phyloP scores from a whole-genome alignment of 2,113 vertebrate species.

The Clarias gariepinus region DNA sequence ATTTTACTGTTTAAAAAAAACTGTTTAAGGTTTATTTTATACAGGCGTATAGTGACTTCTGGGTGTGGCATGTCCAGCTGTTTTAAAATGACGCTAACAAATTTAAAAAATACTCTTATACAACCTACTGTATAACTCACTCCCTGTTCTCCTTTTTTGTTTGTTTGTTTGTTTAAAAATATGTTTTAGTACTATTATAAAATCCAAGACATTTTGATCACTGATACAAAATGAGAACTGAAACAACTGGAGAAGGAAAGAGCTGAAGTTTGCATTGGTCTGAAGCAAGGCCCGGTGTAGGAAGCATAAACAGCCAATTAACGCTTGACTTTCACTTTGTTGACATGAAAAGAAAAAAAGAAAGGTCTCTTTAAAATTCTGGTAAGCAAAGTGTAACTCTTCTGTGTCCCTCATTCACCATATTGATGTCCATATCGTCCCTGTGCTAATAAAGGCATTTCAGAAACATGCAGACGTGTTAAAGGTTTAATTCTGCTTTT shows the following conservation, averaged over 20 bases:
- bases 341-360: background rate
- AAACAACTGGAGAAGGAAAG: background rate
- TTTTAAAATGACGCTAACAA: background rate
- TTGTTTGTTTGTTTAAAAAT: background rate
- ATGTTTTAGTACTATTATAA: background rate
- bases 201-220: background rate
- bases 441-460: constrained; percentile 88
- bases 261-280: background rate
- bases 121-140: background rate
- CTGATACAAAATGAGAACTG: background rate
- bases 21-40: background rate
- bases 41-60: background rate
- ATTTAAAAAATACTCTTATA: background rate
- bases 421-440: constrained; percentile 86
- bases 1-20: background rate
- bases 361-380: constrained; percentile 4
- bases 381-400: constrained; percentile 35
- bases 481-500: constrained; percentile 32
- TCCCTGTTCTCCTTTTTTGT: background rate
- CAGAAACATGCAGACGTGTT: constrained; percentile 58
- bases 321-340: background rate
- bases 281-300: background rate
- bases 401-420: constrained; percentile 66
- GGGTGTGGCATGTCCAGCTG: constrained; percentile 4
- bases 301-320: background rate